These are phyloP conservation scores for Philereme vetulata DNA, from an alignment of 2,888 invertebrate genomes.

Conservation along the genomic window DNA sequence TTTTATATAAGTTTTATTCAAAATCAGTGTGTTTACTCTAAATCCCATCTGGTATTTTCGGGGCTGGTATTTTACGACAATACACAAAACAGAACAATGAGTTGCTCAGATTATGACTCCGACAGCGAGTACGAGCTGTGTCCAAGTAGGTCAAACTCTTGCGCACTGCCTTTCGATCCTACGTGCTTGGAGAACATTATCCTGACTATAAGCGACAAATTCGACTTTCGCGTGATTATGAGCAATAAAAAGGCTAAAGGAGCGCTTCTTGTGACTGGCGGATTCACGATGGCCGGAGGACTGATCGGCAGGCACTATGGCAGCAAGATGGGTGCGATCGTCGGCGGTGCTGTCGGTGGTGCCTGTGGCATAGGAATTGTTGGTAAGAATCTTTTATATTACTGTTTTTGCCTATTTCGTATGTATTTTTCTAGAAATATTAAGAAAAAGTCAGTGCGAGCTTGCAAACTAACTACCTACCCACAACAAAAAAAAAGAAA, in stretches of 20 bases:
- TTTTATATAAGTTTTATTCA: too few species aligned
- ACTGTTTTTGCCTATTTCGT: too few species aligned
- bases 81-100: slow-evolving; percentile 36
- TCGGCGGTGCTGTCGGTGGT: slow-evolving; percentile 72
- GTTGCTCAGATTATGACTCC: slow-evolving; percentile 46
- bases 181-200: slow-evolving; percentile 64
- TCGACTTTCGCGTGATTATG: slow-evolving; percentile 67
- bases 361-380: slow-evolving; percentile 70
- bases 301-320: slow-evolving; percentile 71
- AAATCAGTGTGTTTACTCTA: background rate
- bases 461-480: too few species aligned
- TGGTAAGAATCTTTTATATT: slow-evolving; percentile 50
- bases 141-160: slow-evolving; percentile 40
- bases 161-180: slow-evolving; percentile 62
- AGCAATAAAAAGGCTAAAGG: slow-evolving; percentile 51
- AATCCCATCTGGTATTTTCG: too few species aligned
- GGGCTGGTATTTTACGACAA: background rate
- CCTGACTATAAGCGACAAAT: slow-evolving; percentile 62
- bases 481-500: too few species aligned
- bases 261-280: slow-evolving; percentile 64
- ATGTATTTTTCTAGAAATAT: too few species aligned
- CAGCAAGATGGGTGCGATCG: slow-evolving; percentile 67
- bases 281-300: slow-evolving; percentile 66
- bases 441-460: too few species aligned
- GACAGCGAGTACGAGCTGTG: slow-evolving; percentile 57